Evolutionary conservation across 1,140 invertebrate genomes (phyloP).

Genomic region (Drosophila nikananu): DNA sequence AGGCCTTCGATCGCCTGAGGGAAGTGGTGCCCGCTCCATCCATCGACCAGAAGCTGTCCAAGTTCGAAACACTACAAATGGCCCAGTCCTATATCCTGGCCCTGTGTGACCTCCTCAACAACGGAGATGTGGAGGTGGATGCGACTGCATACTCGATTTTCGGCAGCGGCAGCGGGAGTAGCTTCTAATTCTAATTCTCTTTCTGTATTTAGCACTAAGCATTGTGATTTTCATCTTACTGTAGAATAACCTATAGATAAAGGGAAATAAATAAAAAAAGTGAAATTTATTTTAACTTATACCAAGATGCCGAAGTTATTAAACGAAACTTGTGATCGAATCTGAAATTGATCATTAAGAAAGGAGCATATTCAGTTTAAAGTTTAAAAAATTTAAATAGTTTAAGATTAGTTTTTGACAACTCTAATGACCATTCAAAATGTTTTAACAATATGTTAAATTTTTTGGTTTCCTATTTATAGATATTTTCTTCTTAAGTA

Average conservation of each 20-base stretch:
- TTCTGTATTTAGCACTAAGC: slow-evolving; percentile 49
- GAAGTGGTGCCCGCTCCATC: slow-evolving; percentile 93
- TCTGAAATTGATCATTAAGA: too few species aligned
- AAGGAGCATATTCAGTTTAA: too few species aligned
- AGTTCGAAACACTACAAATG: slow-evolving; percentile 96
- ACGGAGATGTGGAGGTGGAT: slow-evolving; percentile 65
- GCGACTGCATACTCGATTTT: slow-evolving; percentile 59
- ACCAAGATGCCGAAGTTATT: too few species aligned
- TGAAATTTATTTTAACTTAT: not conserved
- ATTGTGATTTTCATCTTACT: slow-evolving; percentile 67
- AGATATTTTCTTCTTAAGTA: too few species aligned
- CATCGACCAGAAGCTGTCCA: slow-evolving; percentile 92
- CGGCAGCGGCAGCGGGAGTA: slow-evolving; percentile 52
- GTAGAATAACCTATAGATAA: slow-evolving; percentile 26
- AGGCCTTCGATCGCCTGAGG: slow-evolving; percentile 92
- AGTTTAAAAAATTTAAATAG: too few species aligned
- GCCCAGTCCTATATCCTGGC: slow-evolving; percentile 94
- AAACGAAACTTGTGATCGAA: too few species aligned
- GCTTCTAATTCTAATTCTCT: slow-evolving; percentile 13
- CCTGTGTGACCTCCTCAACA: slow-evolving; percentile 88
- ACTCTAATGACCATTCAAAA: too few species aligned
- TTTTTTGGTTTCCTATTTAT: not conserved
- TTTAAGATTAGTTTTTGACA: too few species aligned
- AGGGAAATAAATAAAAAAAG: slow-evolving; percentile 24
- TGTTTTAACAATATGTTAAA: too few species aligned